Evolutionary conservation across 2,797 vertebrate species (phyloP), one percentile per base, ranked within the genome.

Genomic region (Rhyacichthys aspro): DNA sequence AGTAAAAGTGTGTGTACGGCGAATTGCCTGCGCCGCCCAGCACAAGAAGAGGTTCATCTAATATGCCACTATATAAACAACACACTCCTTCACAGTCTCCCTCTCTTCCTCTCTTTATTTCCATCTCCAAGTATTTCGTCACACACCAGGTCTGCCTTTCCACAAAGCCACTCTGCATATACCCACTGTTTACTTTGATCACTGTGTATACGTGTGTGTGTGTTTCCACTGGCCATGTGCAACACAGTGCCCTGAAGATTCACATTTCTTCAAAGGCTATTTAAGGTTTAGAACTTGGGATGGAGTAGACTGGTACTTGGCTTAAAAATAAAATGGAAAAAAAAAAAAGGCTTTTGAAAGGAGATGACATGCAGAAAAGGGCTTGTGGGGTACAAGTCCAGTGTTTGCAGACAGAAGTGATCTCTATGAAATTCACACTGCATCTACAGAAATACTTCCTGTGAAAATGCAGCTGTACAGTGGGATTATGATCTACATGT

Each of bases 11-110:
- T 33, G 46, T 60, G 43, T 34, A 43, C 28, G 1, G 33, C 63
- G 46, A 63, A 63, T 57, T 45, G 43, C 43, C 58, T 43, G 41
- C 46, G 42, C 2, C 1, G 28, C 54, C 46, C 39, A 50, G 58
- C 2, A n/a, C 61, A 58, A 62, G 43, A 43, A 53, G 47, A 70
- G 49, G 12, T 48, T 37, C 56, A 71, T 78, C 54, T 69, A 63
- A 72, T 67, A 64, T 70, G 32, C 64, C 1, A 14, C 36, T 68
- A 52, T 55, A 70, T 55, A 70, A 79, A 78, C 65, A 70, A 73
- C 39, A 15, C 55, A 59, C 38, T 54, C n/a, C 52, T 61, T 33
- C 46, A 66, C 36, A 36, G 15, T 36, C 9, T n/a, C 33, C 43
- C 19, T 72, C 8, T 50, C 37, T 73, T 65, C n/a, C 58, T 56